A percentile compares a stretch with the other conserved stretches of the same genome.
Conservation (phyloP, 2,888 invertebrate genomes). For the Xanthia togata region DNA sequence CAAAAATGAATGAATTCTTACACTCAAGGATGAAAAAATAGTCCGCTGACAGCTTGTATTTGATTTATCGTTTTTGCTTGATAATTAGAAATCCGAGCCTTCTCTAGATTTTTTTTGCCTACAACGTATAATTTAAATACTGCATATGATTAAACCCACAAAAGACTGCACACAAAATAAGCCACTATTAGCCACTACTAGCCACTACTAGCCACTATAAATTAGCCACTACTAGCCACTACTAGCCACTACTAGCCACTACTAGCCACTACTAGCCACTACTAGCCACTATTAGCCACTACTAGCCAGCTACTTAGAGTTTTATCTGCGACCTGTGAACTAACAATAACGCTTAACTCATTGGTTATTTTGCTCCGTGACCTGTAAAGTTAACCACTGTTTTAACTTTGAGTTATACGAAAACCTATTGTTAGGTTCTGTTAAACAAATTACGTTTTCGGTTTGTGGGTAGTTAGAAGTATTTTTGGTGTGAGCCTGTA, state of each 20-base stretch:
- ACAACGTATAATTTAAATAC: conserved; percentile 24
- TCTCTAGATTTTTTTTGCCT: not conserved
- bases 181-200: too few relatives aligned
- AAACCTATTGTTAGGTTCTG: conserved; percentile 51
- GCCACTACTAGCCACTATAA: too few relatives aligned
- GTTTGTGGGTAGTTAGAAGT: conserved; percentile 23
- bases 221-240: too few relatives aligned
- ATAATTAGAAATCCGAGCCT: not conserved
- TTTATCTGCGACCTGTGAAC: conserved; percentile 34
- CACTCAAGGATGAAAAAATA: not conserved
- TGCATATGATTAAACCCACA: conserved; percentile 21
- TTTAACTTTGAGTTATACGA: conserved; percentile 68
- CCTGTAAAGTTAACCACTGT: conserved; percentile 70
- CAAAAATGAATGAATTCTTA: not conserved
- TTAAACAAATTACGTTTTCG: conserved; percentile 37
- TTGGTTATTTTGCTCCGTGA: conserved; percentile 67
- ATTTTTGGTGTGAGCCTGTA: not conserved
- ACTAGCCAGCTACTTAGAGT: conserved; percentile 20
- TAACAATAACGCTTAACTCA: conserved; percentile 68
- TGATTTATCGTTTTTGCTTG: not conserved
- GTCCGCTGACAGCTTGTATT: not conserved
- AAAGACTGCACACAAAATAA: too few relatives aligned
- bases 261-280: too few relatives aligned
- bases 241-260: too few relatives aligned
- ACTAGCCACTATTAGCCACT: too few relatives aligned